Percentiles rank a stretch among this genome's conserved stretches.
Evolutionary conservation across 2,113 vertebrate genomes (phyloP).

Genomic region (Psittacara wagleri): DNA sequence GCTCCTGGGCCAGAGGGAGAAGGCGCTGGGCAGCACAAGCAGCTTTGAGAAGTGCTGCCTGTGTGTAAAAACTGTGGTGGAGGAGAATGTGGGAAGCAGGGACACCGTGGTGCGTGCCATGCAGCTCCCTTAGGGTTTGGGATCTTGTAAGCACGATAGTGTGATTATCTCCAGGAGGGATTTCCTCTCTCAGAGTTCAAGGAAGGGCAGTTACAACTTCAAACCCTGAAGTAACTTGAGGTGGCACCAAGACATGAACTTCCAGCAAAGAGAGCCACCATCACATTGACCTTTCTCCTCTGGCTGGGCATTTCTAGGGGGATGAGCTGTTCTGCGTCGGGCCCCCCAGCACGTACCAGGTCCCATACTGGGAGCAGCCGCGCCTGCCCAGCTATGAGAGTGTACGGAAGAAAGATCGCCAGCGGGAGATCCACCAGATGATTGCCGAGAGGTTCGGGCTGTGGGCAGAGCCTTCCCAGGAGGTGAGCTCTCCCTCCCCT

Average conservation of each 20-base stretch:
- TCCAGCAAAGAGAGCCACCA: not conserved
- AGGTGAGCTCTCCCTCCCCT: constrained; percentile 66
- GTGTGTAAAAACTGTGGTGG: not conserved
- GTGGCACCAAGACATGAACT: not conserved
- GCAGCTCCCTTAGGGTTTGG: not conserved
- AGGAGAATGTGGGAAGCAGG: not conserved
- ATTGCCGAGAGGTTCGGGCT: constrained; percentile 81
- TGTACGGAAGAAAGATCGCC: constrained; percentile 80
- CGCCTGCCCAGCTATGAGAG: constrained; percentile 81
- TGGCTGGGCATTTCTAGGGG: constrained; percentile 29
- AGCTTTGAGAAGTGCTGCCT: not conserved
- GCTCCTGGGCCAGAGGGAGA: not conserved
- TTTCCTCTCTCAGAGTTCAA: not conserved
- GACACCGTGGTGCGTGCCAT: not conserved
- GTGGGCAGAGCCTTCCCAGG: constrained; percentile 72
- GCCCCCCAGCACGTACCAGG: constrained; percentile 76
- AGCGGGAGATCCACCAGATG: constrained; percentile 85
- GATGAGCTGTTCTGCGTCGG: constrained; percentile 79
- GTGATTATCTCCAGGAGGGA: not conserved
- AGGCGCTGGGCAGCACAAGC: not conserved
- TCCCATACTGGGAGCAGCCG: constrained; percentile 64
- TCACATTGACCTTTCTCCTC: not conserved
- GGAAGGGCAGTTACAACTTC: not conserved
- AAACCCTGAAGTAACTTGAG: not conserved
- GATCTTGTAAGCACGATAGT: not conserved